phyloP scores from a whole-genome alignment of 2,888 invertebrate genomes.

The Pseudeuparius sepicola region DNA sequence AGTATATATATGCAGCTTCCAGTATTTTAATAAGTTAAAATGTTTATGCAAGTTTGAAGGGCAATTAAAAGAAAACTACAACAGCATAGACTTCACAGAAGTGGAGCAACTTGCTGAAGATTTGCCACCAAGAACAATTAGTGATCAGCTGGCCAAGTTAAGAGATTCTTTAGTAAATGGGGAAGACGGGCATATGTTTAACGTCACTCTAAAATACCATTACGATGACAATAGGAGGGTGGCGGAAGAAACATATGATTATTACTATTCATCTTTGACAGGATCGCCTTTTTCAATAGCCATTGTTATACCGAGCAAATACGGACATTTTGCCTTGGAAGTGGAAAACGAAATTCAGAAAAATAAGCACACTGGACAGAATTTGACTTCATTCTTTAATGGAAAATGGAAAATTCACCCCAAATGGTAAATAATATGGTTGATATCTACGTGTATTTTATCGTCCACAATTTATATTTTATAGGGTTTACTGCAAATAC shows the following conservation, averaged over 20 bases:
- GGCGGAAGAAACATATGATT: slow-evolving; percentile 67
- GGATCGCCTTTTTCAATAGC: slow-evolving; percentile 78
- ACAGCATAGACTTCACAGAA: slow-evolving; percentile 91
- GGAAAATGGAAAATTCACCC: slow-evolving; percentile 77
- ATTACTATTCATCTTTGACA: slow-evolving; percentile 74
- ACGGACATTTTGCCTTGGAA: slow-evolving; percentile 63
- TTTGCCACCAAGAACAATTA: slow-evolving; percentile 53
- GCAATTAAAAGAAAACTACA: slow-evolving; percentile 56
- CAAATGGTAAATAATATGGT: slow-evolving; percentile 52
- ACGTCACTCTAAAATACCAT: slow-evolving; percentile 67
- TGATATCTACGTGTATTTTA: slow-evolving; percentile 1
- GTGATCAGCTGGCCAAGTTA: slow-evolving; percentile 46
- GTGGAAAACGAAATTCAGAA: slow-evolving; percentile 69
- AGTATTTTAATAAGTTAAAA: too few relatives aligned
- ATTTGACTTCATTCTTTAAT: slow-evolving; percentile 62
- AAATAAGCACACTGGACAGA: slow-evolving; percentile 54
- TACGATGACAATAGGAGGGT: slow-evolving; percentile 80
- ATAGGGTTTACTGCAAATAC: slow-evolving; percentile 79
- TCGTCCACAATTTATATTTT: slow-evolving; percentile 3
- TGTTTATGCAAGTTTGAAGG: slow-evolving; percentile 31
- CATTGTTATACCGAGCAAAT: slow-evolving; percentile 69
- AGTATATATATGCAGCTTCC: slow-evolving; percentile 34
- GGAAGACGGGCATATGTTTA: slow-evolving; percentile 51
- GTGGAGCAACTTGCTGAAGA: slow-evolving; percentile 63
- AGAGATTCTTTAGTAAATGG: slow-evolving; percentile 65